A percentile compares a stretch with the other conserved stretches of the same genome.
Evolutionary conservation across 2,113 vertebrate species (phyloP).

Genomic region (Orientallactaga bullata): DNA sequence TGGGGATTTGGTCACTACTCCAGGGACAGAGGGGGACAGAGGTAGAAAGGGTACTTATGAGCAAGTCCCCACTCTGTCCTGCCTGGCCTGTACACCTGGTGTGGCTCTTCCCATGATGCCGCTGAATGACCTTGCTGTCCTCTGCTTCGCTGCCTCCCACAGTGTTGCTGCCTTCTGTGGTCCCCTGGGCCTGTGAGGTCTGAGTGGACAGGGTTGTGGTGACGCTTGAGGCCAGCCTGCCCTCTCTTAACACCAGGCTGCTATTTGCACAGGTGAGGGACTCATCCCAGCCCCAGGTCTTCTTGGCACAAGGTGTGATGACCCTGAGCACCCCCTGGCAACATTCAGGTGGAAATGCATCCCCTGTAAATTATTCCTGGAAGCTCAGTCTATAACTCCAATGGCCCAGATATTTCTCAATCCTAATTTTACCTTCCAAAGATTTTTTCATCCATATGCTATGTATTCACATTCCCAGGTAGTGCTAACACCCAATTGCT

Average conservation of each 20-base stretch:
- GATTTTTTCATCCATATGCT: neutral
- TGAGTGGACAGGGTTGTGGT: neutral
- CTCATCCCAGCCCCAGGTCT: neutral
- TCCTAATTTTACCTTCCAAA: neutral
- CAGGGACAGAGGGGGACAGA: fast-evolving
- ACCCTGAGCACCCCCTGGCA: neutral
- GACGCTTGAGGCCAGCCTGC: neutral
- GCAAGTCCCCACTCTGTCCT: neutral
- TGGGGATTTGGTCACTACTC: neutral
- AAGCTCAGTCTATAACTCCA: neutral
- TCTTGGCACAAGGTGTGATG: too few relatives aligned
- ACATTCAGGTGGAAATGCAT: too few relatives aligned
- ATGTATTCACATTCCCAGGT: too few relatives aligned
- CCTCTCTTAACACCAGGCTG: neutral
- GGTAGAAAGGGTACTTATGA: fast-evolving
- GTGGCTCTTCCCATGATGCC: neutral
- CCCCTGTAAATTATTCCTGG: neutral
- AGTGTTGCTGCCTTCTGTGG: neutral
- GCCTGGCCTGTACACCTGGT: neutral
- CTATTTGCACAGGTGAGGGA: neutral
- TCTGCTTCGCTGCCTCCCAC: neutral
- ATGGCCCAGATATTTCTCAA: neutral
- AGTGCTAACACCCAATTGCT: too few relatives aligned
- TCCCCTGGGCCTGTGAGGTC: neutral
- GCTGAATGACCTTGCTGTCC: neutral